These are phyloP conservation scores for Lophius piscatorius DNA, from an alignment of 2,113 vertebrate species.

Conservation along the genomic window DNA sequence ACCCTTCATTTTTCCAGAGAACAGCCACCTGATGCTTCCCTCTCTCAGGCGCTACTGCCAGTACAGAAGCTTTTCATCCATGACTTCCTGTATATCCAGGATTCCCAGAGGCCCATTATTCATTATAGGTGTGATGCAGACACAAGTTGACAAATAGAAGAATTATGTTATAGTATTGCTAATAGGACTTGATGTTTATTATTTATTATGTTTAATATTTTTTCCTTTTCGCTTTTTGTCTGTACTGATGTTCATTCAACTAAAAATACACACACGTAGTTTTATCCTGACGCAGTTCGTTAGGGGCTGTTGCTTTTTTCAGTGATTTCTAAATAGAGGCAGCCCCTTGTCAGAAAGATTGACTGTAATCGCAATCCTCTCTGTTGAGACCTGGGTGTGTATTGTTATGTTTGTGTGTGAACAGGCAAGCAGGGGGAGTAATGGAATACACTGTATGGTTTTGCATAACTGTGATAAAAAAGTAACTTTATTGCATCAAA, in stretches of 20 bases:
- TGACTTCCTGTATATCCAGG: conserved; percentile 48
- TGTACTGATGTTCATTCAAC: background rate
- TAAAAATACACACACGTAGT: too few species aligned
- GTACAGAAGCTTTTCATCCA: conserved; percentile 42
- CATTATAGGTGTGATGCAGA: conserved; percentile 34
- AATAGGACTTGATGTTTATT: too few species aligned
- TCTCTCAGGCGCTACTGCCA: conserved; percentile 24
- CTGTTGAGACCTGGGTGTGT: background rate
- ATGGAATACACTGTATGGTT: too few species aligned
- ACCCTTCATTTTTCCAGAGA: conserved; percentile 4
- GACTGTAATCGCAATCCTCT: conserved; percentile 38
- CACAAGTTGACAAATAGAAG: conserved; percentile 1
- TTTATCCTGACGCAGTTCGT: rapidly evolving
- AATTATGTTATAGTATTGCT: conserved; percentile 5
- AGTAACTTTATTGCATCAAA: too few species aligned
- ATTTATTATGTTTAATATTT: too few species aligned
- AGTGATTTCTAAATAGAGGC: conserved; percentile 22
- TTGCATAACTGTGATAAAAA: conserved; percentile 1
- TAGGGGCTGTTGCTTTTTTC: conserved; percentile 32
- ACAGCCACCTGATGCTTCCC: conserved; percentile 3
- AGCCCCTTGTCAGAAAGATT: conserved; percentile 33
- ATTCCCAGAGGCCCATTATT: conserved; percentile 28
- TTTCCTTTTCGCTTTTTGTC: background rate
- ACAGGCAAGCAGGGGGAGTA: too few species aligned
- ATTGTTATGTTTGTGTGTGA: conserved; percentile 17